Evolutionary conservation across 2,888 invertebrate genomes (phyloP), one percentile per base, ranked within the genome.

Genomic region (Eupithecia pulchellata): DNA sequence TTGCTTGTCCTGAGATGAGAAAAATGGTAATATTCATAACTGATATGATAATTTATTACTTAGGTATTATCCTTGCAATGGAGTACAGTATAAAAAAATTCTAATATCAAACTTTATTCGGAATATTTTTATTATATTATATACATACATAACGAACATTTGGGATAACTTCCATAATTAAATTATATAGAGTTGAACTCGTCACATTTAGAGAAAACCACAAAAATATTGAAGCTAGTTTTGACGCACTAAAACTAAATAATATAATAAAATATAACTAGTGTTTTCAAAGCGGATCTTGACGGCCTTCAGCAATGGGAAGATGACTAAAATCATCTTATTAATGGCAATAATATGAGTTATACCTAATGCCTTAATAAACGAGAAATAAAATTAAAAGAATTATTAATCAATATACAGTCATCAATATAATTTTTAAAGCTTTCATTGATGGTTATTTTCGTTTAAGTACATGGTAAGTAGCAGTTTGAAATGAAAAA

Each of bases 261-360:
- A 14, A 52, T 25, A 11, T n/a, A 13, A 20, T 11, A 52, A 20
- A 52, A 57, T 29, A 27, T 57, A 57, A 57, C 29, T 27, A 6
- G 29, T 57, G 57, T 29, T 57, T 57, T 29, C 8, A 29, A 29
- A 57, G 57, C 57, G 57, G 57, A 57, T 57, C 57, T 57, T 6
- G 57, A 29, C 8, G 57, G 29, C 57, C 57, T 57, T 57, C 29
- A 57, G 29, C 29, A 17, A 57, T 57, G 57, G 29, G 27, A 29
- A 2, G 27, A 17, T 57, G n/a, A 17, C 29, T 57, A 29, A 29
- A 57, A 57, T 8, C 57, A 17, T 29, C 57, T 17, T 8, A 9
- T 17, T 17, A 57, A 17, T 6, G 27, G 57, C 13, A 57, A 29
- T 29, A 20, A 47, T 9, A 27, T 0, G 13, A 3, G 27, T 13